Percentiles rank a stretch among this genome's conserved stretches.
Conservation (phyloP, 2,888 invertebrate genomes). For the Cephalotes varians region DNA sequence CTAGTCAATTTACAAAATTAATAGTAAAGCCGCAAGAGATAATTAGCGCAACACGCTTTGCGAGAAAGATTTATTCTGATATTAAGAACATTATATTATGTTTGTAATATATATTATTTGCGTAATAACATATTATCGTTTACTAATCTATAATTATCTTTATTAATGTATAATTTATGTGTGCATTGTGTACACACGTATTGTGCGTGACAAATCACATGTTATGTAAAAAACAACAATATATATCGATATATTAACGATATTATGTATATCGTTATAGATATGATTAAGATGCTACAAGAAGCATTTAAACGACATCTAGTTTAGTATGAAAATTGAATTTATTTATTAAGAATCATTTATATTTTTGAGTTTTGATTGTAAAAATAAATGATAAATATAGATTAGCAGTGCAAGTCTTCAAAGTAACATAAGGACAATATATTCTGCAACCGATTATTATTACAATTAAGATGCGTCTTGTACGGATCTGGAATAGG, state of each 20-base stretch:
- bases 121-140: background rate
- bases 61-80: constrained; percentile 7
- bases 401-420: constrained; percentile 5
- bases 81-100: background rate
- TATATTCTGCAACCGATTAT: background rate
- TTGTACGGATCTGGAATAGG: background rate
- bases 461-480: background rate
- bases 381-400: constrained; percentile 39
- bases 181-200: background rate
- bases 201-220: background rate
- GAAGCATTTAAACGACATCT: constrained; percentile 3
- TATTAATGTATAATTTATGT: constrained; percentile 10
- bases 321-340: constrained; percentile 1
- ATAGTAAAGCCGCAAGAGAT: background rate
- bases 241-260: constrained; percentile 8
- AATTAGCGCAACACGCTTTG: background rate
- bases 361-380: constrained; percentile 36
- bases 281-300: background rate
- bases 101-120: background rate
- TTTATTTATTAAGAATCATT: constrained; percentile 20
- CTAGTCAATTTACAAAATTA: constrained; percentile 13
- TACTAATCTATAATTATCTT: background rate
- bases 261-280: too few species aligned
- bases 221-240: constrained; percentile 18
- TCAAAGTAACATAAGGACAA: background rate